Base-by-base conservation (phyloP, 2,113 vertebrate genomes). In the Phyllostomus hastatus region DNA sequence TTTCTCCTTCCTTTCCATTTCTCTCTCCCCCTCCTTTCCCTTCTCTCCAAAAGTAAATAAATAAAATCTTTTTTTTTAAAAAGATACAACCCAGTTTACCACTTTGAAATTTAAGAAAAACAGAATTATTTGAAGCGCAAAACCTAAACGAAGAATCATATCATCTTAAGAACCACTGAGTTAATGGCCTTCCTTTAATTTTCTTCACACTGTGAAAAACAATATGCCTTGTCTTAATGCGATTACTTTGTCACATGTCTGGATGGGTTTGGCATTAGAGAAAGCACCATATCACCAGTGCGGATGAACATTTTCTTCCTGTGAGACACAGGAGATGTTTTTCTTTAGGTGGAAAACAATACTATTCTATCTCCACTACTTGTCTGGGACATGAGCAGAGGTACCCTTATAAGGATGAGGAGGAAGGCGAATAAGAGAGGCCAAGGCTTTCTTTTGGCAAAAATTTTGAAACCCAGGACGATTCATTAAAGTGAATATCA, bases 221-320 rank as follows among this genome's bases (percentile, higher is more conserved):
- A 96, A 80, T 82, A 72, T 2, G 66, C 43, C 52, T 95, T 61
- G 22, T 82, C 92, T 94, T 64, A 87, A 72, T 91, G 75, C 90
- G 80, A 81, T 95, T 61, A 87, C 35, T 64, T 75, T 59, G 72
- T 94, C 67, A 31, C 75, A 31, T 48, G 57, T 54, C 91, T 88
- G 86, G 88, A 88, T 72, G 96, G 84, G n/a, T 7, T 31, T 92
- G 90, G 92, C 59, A 87, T 61, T 83, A 20, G 70, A 50, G n/a
- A 52, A 81, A 88, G 75, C 35, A 35, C 73, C 43, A 0, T 80
- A 73, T 95, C 41, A 1, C 84, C 76, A 87, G 80, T 35, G 3
- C 38, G 80, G 52, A 92, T 91, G 92, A 88, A 88, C 46, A 26
- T n/a, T 92, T 93, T 69, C 76, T 95, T 97, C 78, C 95, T 94